A percentile compares a stretch with the other conserved stretches of the same genome.
phyloP scores from a whole-genome alignment of 2,888 invertebrate species.

The Amitus sp. region DNA sequence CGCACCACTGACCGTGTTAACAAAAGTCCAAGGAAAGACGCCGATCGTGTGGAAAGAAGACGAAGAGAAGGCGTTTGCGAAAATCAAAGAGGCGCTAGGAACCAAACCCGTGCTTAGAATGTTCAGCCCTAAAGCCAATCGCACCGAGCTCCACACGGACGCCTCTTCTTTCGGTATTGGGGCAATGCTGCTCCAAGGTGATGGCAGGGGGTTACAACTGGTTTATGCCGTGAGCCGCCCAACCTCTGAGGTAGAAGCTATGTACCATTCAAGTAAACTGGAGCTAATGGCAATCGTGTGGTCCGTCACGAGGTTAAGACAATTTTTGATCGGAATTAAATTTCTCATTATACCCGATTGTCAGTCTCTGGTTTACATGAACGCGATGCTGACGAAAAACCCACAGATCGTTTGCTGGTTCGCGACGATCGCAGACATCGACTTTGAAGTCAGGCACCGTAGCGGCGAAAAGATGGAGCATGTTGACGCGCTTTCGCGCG shows the following conservation, averaged over 20 bases:
- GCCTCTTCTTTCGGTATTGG: slow-evolving; percentile 22
- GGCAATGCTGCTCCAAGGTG: slow-evolving; percentile 33
- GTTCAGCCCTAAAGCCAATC: background rate
- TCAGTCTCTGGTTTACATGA: slow-evolving; percentile 9
- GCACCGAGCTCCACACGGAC: slow-evolving; percentile 10
- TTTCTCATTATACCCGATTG: background rate
- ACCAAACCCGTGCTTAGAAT: background rate
- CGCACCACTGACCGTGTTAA: background rate
- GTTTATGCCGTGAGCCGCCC: slow-evolving; percentile 22
- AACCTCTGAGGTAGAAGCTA: slow-evolving; percentile 22
- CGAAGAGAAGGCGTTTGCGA: background rate
- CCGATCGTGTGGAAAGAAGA: no score
- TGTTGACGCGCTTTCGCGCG: slow-evolving; percentile 21
- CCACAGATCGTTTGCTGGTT: slow-evolving; percentile 21
- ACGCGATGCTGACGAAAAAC: slow-evolving; percentile 12
- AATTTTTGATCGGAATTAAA: slow-evolving; percentile 11
- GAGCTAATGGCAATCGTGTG: slow-evolving; percentile 21
- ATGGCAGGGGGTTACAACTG: slow-evolving; percentile 10
- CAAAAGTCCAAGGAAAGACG: background rate
- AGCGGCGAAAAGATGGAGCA: slow-evolving; percentile 14
- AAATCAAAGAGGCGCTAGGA: background rate
- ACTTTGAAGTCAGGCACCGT: slow-evolving; percentile 17
- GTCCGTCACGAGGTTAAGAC: slow-evolving; percentile 10
- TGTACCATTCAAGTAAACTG: slow-evolving; percentile 38
- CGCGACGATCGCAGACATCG: slow-evolving; percentile 2